These are phyloP conservation scores for Nestor notabilis DNA, from an alignment of 2,113 vertebrate genomes.

Conservation along the genomic window DNA sequence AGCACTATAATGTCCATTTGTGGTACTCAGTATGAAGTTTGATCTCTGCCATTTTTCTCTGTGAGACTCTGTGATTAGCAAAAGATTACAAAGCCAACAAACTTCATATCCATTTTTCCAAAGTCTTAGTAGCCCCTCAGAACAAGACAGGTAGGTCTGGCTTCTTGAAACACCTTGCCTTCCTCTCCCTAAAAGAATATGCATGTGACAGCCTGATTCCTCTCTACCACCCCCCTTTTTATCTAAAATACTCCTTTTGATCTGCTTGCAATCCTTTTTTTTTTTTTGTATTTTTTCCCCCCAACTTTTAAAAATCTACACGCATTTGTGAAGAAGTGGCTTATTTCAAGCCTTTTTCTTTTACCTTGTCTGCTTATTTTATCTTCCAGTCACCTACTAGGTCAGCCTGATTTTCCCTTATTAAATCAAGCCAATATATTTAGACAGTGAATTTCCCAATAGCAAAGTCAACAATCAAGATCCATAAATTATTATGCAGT, in stretches of 20 bases:
- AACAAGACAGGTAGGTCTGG: neutral
- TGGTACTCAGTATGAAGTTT: neutral
- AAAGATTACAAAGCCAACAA: neutral
- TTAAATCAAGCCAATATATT: neutral
- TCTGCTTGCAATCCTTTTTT: neutral
- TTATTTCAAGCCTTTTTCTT: neutral
- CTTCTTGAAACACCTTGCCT: neutral
- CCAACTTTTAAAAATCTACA: neutral
- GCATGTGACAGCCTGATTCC: neutral
- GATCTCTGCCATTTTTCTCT: neutral
- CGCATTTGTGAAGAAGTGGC: neutral
- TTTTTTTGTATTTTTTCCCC: neutral
- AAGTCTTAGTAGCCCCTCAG: neutral
- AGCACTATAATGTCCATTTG: neutral
- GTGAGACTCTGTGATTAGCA: neutral
- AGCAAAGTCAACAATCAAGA: constrained; percentile 15
- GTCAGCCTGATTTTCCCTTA: constrained; percentile 4
- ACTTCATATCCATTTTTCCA: neutral
- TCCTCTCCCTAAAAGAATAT: neutral
- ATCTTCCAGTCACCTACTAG: neutral
- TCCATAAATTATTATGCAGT: constrained; percentile 6
- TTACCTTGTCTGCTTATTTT: neutral
- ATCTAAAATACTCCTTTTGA: neutral
- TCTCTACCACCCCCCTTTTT: neutral
- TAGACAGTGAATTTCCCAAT: constrained; percentile 10